These are phyloP conservation scores for Myotis pilosus DNA, from an alignment of 2,797 vertebrate genomes.

Conservation along the genomic window DNA sequence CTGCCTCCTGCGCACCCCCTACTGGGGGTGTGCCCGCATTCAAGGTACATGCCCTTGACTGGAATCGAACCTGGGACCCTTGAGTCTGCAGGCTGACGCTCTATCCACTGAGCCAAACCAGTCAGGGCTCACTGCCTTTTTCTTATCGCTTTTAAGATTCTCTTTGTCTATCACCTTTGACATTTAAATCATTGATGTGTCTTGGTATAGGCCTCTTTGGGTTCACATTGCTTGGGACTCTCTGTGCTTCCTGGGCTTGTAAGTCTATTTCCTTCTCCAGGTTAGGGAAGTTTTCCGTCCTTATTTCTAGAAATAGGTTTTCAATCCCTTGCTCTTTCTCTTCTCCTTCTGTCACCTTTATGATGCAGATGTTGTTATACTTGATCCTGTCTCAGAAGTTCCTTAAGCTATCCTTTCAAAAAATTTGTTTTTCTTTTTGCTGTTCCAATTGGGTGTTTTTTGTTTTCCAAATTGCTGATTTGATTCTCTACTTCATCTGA, in stretches of 20 bases:
- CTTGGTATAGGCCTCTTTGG: not conserved
- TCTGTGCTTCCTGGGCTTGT: not conserved
- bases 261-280: not conserved
- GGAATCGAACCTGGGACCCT: no score
- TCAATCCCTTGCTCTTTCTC: not conserved
- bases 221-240: not conserved
- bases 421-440: not conserved
- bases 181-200: not conserved
- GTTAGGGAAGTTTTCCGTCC: not conserved
- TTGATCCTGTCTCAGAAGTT: not conserved
- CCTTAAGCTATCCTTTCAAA: not conserved
- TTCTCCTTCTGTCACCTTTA: not conserved
- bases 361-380: not conserved
- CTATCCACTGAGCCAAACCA: no score
- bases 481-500: not conserved
- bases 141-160: not conserved
- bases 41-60: no score
- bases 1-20: no score
- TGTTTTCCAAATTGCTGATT: not conserved
- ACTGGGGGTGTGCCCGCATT: no score
- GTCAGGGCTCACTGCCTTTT: not conserved
- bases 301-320: not conserved
- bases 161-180: not conserved
- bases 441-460: not conserved
- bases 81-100: no score